phyloP scores from a whole-genome alignment of 1,140 invertebrate species.

The Dreissena rostriformis region DNA sequence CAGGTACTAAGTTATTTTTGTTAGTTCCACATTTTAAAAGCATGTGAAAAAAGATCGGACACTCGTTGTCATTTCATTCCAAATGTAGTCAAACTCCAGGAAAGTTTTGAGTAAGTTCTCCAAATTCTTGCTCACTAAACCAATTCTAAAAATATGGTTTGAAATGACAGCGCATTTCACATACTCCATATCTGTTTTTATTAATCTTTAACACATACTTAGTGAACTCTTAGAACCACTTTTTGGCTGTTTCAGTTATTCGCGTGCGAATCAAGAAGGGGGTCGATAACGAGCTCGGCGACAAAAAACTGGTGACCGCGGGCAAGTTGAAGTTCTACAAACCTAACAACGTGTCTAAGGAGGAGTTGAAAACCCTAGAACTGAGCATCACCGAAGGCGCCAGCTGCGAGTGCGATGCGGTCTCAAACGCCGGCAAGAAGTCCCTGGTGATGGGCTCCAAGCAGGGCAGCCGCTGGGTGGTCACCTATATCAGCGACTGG shows the following conservation, averaged over 20 bases:
- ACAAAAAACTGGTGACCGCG: slow-evolving; percentile 22
- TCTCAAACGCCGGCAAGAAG: neutral
- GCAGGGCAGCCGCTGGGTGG: neutral
- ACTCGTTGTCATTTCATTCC: too few species aligned
- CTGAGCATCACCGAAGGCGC: slow-evolving; percentile 36
- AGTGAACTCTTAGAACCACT: neutral
- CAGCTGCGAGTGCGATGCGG: slow-evolving; percentile 35
- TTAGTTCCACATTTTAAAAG: too few species aligned
- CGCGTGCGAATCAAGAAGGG: slow-evolving; percentile 40
- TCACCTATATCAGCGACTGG: slow-evolving; percentile 53
- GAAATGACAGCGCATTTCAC: neutral
- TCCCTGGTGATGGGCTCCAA: slow-evolving; percentile 32
- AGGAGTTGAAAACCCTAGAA: slow-evolving; percentile 25
- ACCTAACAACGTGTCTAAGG: slow-evolving; percentile 26
- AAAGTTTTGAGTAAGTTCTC: too few species aligned
- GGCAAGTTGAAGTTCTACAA: slow-evolving; percentile 46
- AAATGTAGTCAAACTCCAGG: too few species aligned
- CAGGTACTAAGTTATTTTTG: too few species aligned
- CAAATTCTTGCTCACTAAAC: too few species aligned
- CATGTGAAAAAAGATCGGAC: too few species aligned
- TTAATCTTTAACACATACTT: neutral
- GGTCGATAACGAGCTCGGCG: slow-evolving; percentile 4
- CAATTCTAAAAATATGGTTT: neutral
- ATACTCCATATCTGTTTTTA: neutral
- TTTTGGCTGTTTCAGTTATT: slow-evolving; percentile 17